phyloP scores from a whole-genome alignment of 2,113 vertebrate species.

The Hippocampus barbouri region DNA sequence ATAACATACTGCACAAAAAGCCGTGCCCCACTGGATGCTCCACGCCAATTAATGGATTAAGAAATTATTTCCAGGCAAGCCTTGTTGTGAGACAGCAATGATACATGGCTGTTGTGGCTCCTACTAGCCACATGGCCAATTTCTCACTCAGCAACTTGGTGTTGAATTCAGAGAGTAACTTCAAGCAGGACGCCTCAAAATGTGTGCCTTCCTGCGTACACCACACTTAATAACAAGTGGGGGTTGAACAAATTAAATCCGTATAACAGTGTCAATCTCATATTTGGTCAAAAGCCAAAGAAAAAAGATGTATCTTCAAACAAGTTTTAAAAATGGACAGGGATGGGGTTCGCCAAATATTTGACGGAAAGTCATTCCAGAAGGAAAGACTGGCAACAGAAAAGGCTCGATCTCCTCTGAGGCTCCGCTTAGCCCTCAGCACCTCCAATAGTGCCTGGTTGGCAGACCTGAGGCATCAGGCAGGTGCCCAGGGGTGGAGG shows the following conservation, averaged over 20 bases:
- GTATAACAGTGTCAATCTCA: too few species aligned
- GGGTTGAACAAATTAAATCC: neutral
- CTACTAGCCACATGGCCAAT: constrained; percentile 37
- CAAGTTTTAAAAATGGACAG: too few species aligned
- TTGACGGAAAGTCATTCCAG: too few species aligned
- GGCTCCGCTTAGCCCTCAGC: too few species aligned
- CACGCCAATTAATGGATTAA: constrained; percentile 74
- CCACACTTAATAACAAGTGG: neutral
- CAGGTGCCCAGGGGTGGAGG: too few species aligned
- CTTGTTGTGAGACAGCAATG: constrained; percentile 65
- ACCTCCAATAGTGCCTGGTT: too few species aligned
- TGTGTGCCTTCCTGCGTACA: neutral
- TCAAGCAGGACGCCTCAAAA: neutral
- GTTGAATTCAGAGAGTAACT: neutral
- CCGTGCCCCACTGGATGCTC: constrained; percentile 61
- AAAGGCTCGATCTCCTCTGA: too few species aligned
- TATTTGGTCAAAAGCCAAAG: too few species aligned
- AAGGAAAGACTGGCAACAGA: too few species aligned
- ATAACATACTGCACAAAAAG: constrained; percentile 69
- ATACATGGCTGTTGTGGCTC: constrained; percentile 52
- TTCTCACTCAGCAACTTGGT: neutral
- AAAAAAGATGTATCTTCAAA: too few species aligned
- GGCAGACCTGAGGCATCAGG: too few species aligned
- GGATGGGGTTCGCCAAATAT: too few species aligned
- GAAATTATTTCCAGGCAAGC: constrained; percentile 66